Base-by-base conservation (phyloP, 2,888 invertebrate species). In the Polietes domitor region DNA sequence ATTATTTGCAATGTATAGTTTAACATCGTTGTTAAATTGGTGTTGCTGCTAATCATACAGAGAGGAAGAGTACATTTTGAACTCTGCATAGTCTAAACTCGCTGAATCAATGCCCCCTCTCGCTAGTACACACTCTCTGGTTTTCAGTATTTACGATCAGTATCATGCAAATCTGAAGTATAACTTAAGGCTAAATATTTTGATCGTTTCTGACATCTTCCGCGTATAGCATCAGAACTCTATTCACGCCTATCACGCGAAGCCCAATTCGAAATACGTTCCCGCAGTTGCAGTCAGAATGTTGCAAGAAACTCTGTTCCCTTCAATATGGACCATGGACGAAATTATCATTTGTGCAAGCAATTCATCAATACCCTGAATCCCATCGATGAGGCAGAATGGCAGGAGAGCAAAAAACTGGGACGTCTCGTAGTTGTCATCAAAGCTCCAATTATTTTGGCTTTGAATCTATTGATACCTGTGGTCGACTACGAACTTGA, bases 371-470 rank as follows among this genome's bases (percentile, higher is more conserved):
- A 58, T 1, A 77, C 87, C 0, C 15, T 89, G 0, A 86, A 73
- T 24, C 85, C 85, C 0, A 68, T 88, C 26, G 77, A 87, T 26
- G 15, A 7, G 7, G 71, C 37, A 6, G 85, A 82, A n/a, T 88
- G 87, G 87, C 26, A 37, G 2, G 65, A 74, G 19, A 55, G 58
- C 37, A 80, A 81, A n/a, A 0, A 26, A 0, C 0, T 78, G 1
- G 10, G 58, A 4, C 83, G 77, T 26, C 0, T 76, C 0, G 82
- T 80, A 4, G 53, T 85, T 0, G 0, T 86, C 3, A 1, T 93
- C 24, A 93, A 93, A 88, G 89, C 93, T 73, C 94, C 95, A 0
- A 90, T 93, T 0, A 90, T 93, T 85, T 86, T 94, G 19, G 0
- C 93, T 0, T 91, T 95, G 9, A 93, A 93, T 65, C 87, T 94